Evolutionary conservation across 2,113 vertebrate genomes (phyloP).

Genomic region (Rhinopomastus cyanomelas): DNA sequence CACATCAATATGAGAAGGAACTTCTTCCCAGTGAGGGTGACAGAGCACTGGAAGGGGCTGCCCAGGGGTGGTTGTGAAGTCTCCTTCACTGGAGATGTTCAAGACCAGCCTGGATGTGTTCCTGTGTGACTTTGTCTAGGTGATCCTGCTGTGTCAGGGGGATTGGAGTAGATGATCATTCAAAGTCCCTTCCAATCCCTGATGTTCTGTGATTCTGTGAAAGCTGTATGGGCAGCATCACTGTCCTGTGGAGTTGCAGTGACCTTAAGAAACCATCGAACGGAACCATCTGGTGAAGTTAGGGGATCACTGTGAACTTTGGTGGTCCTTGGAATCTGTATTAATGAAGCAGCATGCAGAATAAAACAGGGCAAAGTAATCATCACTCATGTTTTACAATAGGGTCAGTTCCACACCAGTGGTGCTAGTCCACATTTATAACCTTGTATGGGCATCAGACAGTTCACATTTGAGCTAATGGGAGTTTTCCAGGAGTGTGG

Average conservation of each 20-base stretch:
- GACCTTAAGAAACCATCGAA: not conserved
- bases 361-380: conserved; percentile 25
- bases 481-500: conserved; percentile 40
- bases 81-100: too few relatives aligned
- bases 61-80: too few relatives aligned
- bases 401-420: conserved; percentile 21
- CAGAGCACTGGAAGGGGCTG: too few relatives aligned
- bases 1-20: too few relatives aligned
- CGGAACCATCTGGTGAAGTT: not conserved
- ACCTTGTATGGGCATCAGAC: not conserved
- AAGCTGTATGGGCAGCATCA: not conserved
- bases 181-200: too few relatives aligned
- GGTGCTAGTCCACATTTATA: conserved; percentile 57
- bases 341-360: not conserved
- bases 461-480: conserved; percentile 39
- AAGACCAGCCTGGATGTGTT: too few relatives aligned
- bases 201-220: too few relatives aligned
- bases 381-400: not conserved
- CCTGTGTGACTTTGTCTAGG: too few relatives aligned
- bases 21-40: too few relatives aligned
- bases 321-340: not conserved
- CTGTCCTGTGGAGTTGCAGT: not conserved
- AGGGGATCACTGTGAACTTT: conserved; percentile 15
- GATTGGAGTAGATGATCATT: too few relatives aligned
- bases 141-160: too few relatives aligned